Evolutionary conservation across 1,140 invertebrate genomes (phyloP).

Genomic region (Philotrypesis tridentata): DNA sequence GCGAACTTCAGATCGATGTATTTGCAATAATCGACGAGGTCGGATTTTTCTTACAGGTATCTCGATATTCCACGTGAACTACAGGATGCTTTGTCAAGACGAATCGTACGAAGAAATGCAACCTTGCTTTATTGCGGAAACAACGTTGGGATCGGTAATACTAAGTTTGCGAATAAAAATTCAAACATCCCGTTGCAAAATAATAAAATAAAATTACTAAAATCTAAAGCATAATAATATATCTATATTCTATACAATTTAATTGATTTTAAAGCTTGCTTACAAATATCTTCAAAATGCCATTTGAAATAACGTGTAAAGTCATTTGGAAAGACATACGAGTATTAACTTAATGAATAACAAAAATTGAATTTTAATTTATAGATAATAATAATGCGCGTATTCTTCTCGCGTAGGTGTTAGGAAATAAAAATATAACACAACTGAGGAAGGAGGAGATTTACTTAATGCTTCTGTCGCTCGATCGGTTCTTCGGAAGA

Average conservation of each 20-base stretch:
- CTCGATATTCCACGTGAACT: slow-evolving; percentile 56
- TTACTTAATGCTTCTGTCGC: slow-evolving; percentile 77
- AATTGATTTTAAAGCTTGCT: too few relatives aligned
- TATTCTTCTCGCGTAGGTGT: slow-evolving; percentile 72
- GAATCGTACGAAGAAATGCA: slow-evolving; percentile 65
- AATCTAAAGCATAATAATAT: too few relatives aligned
- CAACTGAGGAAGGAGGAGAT: slow-evolving; percentile 77
- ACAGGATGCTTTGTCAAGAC: slow-evolving; percentile 74
- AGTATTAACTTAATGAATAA: neutral
- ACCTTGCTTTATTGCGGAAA: slow-evolving; percentile 82
- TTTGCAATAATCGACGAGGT: neutral
- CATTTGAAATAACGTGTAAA: too few relatives aligned
- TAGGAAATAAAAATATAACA: slow-evolving; percentile 75
- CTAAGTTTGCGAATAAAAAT: too few relatives aligned
- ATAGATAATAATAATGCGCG: too few relatives aligned
- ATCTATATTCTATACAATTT: too few relatives aligned
- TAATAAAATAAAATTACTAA: too few relatives aligned
- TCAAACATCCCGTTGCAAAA: too few relatives aligned
- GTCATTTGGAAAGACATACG: too few relatives aligned
- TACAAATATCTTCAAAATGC: too few relatives aligned
- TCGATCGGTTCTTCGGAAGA: slow-evolving; percentile 81
- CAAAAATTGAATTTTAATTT: slow-evolving; percentile 37
- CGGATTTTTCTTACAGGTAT: slow-evolving; percentile 44
- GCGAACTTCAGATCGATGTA: neutral
- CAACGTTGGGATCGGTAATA: slow-evolving; percentile 74